Evolutionary conservation across 2,113 vertebrate genomes (phyloP).

Genomic region (Chlorodrepanis virens): DNA sequence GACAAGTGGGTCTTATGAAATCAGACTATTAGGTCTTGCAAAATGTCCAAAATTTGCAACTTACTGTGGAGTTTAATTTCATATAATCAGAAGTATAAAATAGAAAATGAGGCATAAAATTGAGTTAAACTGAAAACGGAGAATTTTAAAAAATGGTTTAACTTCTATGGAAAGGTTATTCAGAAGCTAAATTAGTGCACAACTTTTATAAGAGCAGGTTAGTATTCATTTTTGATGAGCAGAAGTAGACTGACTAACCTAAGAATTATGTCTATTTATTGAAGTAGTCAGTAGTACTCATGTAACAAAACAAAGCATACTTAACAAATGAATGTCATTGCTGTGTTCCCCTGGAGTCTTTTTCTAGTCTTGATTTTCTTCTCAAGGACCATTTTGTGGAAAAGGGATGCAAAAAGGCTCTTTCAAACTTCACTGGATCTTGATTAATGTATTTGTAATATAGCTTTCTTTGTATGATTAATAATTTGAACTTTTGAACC

Average conservation of each 20-base stretch:
- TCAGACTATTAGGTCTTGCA: neutral
- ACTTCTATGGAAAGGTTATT: neutral
- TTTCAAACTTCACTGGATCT: neutral
- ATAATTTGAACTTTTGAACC: neutral
- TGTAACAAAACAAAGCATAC: neutral
- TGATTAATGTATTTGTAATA: neutral
- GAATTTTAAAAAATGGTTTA: neutral
- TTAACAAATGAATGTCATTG: neutral
- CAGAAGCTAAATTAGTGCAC: neutral
- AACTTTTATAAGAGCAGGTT: neutral
- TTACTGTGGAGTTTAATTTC: neutral
- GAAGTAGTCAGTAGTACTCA: neutral
- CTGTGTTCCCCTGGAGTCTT: neutral
- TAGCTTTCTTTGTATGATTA: neutral
- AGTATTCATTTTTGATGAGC: neutral
- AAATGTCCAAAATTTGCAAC: neutral
- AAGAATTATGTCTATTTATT: neutral
- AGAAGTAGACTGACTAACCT: neutral
- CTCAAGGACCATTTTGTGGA: neutral
- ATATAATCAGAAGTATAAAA: neutral
- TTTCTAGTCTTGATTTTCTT: neutral
- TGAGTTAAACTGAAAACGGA: neutral
- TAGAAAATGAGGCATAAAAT: neutral
- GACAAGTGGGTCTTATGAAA: neutral
- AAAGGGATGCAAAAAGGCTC: neutral